phyloP scores from a whole-genome alignment of 1,140 invertebrate genomes.

The Yoshiicerus persimilis region DNA sequence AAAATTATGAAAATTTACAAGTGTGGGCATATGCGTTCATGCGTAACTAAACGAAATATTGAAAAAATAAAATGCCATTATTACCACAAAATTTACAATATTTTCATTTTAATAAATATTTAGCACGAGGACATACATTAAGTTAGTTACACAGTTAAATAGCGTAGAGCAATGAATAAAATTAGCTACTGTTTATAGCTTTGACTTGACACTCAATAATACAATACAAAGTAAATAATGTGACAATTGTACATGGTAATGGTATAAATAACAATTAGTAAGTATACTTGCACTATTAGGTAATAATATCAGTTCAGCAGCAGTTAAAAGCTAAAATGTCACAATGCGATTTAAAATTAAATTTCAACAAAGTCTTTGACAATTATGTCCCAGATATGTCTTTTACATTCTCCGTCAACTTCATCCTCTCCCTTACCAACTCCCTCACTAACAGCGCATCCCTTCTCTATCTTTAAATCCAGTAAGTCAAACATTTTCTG shows the following conservation, averaged over 20 bases:
- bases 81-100: not conserved
- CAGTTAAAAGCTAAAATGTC: too few relatives aligned
- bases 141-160: too few relatives aligned
- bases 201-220: too few relatives aligned
- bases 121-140: not conserved
- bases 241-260: too few relatives aligned
- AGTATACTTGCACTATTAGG: too few relatives aligned
- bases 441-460: not conserved
- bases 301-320: too few relatives aligned
- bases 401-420: not conserved
- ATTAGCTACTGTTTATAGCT: too few relatives aligned
- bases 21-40: not conserved
- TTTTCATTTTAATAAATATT: not conserved
- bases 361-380: slow-evolving; percentile 1
- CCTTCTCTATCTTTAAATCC: not conserved
- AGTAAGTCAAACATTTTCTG: not conserved
- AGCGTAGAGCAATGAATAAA: too few relatives aligned
- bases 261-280: too few relatives aligned
- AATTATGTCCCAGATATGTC: not conserved
- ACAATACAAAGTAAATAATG: too few relatives aligned
- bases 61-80: slow-evolving; percentile 17
- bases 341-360: not conserved
- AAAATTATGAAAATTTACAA: slow-evolving; percentile 6
- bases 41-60: slow-evolving; percentile 15
- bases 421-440: not conserved